A percentile compares a stretch with the other conserved stretches of the same genome.
phyloP scores from a whole-genome alignment of 2,888 invertebrate species.

The Bellardia bayeri region DNA sequence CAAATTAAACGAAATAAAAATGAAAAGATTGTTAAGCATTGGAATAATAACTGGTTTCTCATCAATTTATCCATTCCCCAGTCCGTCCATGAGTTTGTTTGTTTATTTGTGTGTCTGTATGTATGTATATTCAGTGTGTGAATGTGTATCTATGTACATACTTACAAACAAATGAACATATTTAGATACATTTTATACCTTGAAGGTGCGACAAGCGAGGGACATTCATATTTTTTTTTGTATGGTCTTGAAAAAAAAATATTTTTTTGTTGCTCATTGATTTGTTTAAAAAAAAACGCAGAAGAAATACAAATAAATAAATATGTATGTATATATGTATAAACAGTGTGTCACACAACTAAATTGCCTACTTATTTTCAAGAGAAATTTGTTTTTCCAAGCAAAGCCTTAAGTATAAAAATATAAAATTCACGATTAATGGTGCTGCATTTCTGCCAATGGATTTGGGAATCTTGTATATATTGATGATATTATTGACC shows the following conservation, averaged over 20 bases:
- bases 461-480: no score
- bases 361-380: no score
- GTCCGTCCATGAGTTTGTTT: slow-evolving; percentile 19
- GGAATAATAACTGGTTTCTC: slow-evolving; percentile 70
- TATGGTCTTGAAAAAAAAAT: slow-evolving; percentile 63
- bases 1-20: slow-evolving; percentile 44
- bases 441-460: no score
- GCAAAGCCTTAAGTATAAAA: no score
- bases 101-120: background rate
- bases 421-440: no score
- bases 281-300: slow-evolving; percentile 13
- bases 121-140: background rate
- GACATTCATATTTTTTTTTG: slow-evolving; percentile 55
- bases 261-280: slow-evolving; percentile 44
- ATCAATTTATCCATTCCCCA: slow-evolving; percentile 44
- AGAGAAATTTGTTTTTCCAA: no score
- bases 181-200: slow-evolving; percentile 46
- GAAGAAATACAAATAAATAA: slow-evolving; percentile 39
- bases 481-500: no score
- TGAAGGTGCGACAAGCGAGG: slow-evolving; percentile 63
- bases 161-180: background rate
- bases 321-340: background rate
- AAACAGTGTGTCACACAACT: no score
- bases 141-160: background rate
- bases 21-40: slow-evolving; percentile 52